Evolutionary conservation across 2,113 vertebrate species (phyloP), one percentile per base, ranked within the genome.

Genomic region (Chamaetylas fuelleborni): DNA sequence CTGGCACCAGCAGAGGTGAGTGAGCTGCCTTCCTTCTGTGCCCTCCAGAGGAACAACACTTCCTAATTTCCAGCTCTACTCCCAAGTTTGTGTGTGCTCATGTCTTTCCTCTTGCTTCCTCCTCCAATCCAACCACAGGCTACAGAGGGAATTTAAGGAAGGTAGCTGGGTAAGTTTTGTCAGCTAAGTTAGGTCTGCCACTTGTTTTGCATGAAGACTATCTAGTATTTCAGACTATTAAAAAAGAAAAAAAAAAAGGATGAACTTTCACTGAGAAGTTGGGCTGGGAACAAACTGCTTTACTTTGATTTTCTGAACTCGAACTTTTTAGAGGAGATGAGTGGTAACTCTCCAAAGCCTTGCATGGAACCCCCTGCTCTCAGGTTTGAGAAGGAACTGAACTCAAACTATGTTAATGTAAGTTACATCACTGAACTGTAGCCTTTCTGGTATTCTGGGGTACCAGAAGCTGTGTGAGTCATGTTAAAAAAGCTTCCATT

Each of bases 1-100:
- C 6, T 51, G 34, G 69, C 24, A 62, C 12, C 1, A 8, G 13
- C 1, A 1, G 47, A 12, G 0, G 8, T 36, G 2, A 38, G 38
- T 20, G 33, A 73, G 14, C 45, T 58, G 31, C 19, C 29, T 57
- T 48, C 48, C n/a, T 83, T 34, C 58, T 24, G n/a, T 17, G 42
- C 15, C 38, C 60, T 78, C 51, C 26, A 45, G 42, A 74, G 29
- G 15, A 33, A 15, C 12, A 65, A 6, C 2, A 19, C 12, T 57
- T 56, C 53, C 36, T 65, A 8, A 48, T 36, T 72, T 57, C 74
- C 28, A 45, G 38, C 57, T 60, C 74, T 79, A 18, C 28, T 73
- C 23, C 36, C 14, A 47, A 38, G 18, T 56, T 33, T 19, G 1
- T 54, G 19, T 38, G 20, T 24, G 4, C 16, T 34, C n/a, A 7